phyloP scores from a whole-genome alignment of 2,113 vertebrate species.

The Nesogale talazaci region DNA sequence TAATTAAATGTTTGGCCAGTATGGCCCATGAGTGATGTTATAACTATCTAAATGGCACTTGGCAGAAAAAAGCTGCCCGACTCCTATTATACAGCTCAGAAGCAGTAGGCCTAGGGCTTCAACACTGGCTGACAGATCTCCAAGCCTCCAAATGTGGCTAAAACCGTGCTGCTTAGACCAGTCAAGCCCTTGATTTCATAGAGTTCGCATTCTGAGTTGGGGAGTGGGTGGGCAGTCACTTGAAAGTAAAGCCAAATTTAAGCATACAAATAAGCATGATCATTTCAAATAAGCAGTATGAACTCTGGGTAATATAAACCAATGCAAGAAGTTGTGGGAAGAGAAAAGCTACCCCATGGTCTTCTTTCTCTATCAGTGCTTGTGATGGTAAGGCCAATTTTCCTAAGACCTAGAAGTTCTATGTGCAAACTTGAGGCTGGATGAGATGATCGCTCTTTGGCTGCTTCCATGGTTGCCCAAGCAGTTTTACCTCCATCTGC shows the following conservation, averaged over 20 bases:
- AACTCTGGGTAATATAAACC: rapidly evolving
- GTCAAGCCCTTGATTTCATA: neutral
- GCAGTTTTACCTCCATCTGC: rapidly evolving
- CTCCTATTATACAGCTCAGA: neutral
- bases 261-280: neutral
- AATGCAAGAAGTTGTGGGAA: rapidly evolving
- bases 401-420: neutral
- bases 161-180: neutral
- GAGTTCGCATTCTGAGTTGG: neutral
- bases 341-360: neutral
- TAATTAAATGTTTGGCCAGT: no score
- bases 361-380: no score
- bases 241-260: neutral
- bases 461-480: rapidly evolving
- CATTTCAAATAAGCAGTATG: neutral
- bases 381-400: rapidly evolving
- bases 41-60: no score
- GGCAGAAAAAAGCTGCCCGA: no score
- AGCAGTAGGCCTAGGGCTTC: neutral
- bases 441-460: neutral
- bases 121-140: neutral
- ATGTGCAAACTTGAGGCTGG: neutral
- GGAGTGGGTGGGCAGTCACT: neutral
- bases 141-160: neutral
- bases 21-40: no score